Base-by-base conservation (phyloP, 2,797 vertebrate species). In the Pteropus rufus region DNA sequence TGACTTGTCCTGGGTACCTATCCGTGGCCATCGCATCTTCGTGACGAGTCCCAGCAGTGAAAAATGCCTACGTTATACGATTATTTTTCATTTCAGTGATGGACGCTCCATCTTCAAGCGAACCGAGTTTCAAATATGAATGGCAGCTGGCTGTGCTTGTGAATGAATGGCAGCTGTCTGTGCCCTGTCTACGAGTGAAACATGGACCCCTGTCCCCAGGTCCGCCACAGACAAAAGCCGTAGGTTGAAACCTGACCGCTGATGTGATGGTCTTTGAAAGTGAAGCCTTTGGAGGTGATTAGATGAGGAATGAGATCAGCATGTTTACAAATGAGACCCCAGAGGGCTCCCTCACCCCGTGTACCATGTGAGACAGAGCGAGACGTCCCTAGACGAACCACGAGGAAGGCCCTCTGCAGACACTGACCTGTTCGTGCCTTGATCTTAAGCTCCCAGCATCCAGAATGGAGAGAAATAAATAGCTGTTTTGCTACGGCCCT, bases 81-180 rank as follows among this genome's bases (percentile, higher is more conserved):
- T 6, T 15, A 5, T 31, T 77, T 44, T 31, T 23, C 16, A 7
- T 14, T 62, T 79, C 10, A 36, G 23, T 34, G 44, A 14, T 34
- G 31, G 34, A 21, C 23, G 41, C 1, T 44, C 41, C 11, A 49
- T 11, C 23, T 58, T 21, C 14, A 60, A 52, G 60, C 3, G 49
- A 19, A 41, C 8, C 11, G 29, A 5, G 23, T 29, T 76, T 49
- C 26, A 34, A 12, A 24, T 31, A 18, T 11, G 16, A 92, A 15
- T 4, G 31, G 9, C 9, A 0, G 11, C 41, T 8, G 0, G 2
- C 2, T 5, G 1, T 10, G 24, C 18, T 6, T 5, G 2, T 10
- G 12, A 18, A 2, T 2, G 29, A 7, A 44, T 44, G 41, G 41
- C 41, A 12, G 26, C 31, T 14, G 7, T 15, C 12, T 7, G 6